Evolutionary conservation across 2,113 vertebrate species (phyloP), one percentile per base, ranked within the genome.

Genomic region (Mirza zaza): DNA sequence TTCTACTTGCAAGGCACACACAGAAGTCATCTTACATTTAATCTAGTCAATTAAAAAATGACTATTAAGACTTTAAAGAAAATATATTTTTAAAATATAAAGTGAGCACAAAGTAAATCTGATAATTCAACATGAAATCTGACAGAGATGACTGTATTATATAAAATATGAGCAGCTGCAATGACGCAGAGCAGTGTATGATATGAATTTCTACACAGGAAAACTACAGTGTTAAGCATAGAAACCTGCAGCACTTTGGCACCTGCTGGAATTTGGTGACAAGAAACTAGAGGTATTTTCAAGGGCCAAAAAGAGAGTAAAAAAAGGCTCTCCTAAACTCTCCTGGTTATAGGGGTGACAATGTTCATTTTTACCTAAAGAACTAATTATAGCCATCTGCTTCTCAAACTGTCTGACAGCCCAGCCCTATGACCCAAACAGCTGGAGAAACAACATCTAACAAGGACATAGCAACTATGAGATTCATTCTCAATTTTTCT

Each of bases 1-100:
- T 84, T 97, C 91, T 93, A 79, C 65, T 97, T 91, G 80, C 50
- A 67, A 81, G 88, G 52, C n/a, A 96, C 87, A 95, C 77, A 94
- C 32, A n/a, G 20, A 91, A 97, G 61, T 84, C 79, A 67, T 91
- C 57, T 90, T 50, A 77, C 36, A 93, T 76, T 93, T 91, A 91
- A 95, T 71, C 45, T 52, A 84, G 75, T 70, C 97, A 94, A 85
- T 92, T 77, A 84, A 36, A 79, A 96, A 93, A 81, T 42, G 94
- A 88, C 39, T 90, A 76, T 75, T 84, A 96, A 84, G 73, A 85
- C 80, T 87, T 32, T 73, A 29, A 92, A 94, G 86, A 91, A 87
- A 85, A 73, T 6, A 67, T 71, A 80, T 95, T 81, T 93, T 95
- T 89, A 87, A 95, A 95, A 57, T 67, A 59, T 39, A 76, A 70